Conservation (phyloP, 64 coral and sea anemone species). For the Catalaphyllia jardinei region DNA sequence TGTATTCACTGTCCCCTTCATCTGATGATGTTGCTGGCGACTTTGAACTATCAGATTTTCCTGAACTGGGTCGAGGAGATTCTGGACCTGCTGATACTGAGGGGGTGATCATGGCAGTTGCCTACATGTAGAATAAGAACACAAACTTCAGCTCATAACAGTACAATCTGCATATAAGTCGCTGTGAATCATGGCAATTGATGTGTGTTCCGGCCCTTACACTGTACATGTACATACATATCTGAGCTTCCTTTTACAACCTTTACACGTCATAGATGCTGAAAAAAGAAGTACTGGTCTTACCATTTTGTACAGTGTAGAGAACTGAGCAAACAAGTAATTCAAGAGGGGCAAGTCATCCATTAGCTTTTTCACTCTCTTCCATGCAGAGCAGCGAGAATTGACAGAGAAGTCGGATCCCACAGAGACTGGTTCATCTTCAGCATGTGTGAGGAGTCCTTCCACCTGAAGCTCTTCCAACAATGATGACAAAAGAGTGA, state of each 20-base stretch:
- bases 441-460: slow-evolving; percentile 44
- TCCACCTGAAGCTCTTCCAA: slow-evolving; percentile 89
- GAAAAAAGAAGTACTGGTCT: background rate
- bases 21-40: slow-evolving; percentile 78
- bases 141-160: too few species aligned
- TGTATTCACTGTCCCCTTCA: slow-evolving; percentile 89
- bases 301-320: slow-evolving; percentile 82
- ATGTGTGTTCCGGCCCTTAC: too few species aligned
- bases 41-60: slow-evolving; percentile 59
- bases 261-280: too few species aligned
- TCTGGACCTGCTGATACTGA: background rate
- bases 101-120: slow-evolving; percentile 38
- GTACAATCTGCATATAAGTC: too few species aligned
- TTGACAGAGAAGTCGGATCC: slow-evolving; percentile 63
- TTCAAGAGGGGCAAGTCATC: slow-evolving; percentile 76
- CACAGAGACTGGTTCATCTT: slow-evolving; percentile 38
- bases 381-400: slow-evolving; percentile 70
- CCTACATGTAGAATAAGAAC: background rate
- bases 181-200: too few species aligned
- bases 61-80: slow-evolving; percentile 20
- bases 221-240: too few species aligned
- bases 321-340: slow-evolving; percentile 70
- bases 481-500: slow-evolving; percentile 60
- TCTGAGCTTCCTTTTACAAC: too few species aligned
- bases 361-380: slow-evolving; percentile 67